Evolutionary conservation across 2,888 invertebrate species (phyloP), one percentile per base, ranked within the genome.

Genomic region (Strigamia maritima): DNA sequence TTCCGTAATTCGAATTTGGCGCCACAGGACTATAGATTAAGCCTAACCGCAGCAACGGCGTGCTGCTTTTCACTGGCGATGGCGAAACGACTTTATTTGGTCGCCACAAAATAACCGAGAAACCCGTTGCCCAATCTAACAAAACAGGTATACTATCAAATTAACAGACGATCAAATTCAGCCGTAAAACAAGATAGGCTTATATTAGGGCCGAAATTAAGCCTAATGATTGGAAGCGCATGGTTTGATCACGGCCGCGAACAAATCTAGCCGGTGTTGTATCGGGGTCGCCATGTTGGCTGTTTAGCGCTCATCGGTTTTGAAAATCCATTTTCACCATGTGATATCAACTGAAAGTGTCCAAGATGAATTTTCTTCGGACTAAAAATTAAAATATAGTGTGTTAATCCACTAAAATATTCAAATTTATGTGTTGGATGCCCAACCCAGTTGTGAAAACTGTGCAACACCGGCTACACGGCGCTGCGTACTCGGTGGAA

Each of bases 161-260:
- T 7, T 22, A 14, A n/a, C 14, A 14, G 6, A 35, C n/a, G 24
- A 75, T 12, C 3, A 74, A 19, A 60, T 60, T 14, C 14, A 12
- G n/a, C 16, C 60, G 2, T 4, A 24, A 19, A 60, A 60, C 8
- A 16, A 24, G n/a, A 26, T 75, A 75, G 75, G 75, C 75, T 75
- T 75, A 75, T 28, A n/a, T 75, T 75, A 75, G 75, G 75, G 75
- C 24, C 75, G 26, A 75, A 75, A 75, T 75, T 75, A 75, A 75
- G 12, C 75, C 75, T 75, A 75, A 75, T 28, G 75, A 35, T 28
- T 14, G 35, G n/a, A 8, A 75, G 28, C 10, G 75, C 31, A 75
- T 75, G 75, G 75, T 31, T 7, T 28, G 12, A 26, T 35, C 28
- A n/a, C n/a, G n/a, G n/a, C n/a, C n/a, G n/a, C n/a, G 14, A 35